A percentile compares a stretch with the other conserved stretches of the same genome.
phyloP scores from a whole-genome alignment of 1,140 invertebrate genomes.

The Callitettix versicolor region DNA sequence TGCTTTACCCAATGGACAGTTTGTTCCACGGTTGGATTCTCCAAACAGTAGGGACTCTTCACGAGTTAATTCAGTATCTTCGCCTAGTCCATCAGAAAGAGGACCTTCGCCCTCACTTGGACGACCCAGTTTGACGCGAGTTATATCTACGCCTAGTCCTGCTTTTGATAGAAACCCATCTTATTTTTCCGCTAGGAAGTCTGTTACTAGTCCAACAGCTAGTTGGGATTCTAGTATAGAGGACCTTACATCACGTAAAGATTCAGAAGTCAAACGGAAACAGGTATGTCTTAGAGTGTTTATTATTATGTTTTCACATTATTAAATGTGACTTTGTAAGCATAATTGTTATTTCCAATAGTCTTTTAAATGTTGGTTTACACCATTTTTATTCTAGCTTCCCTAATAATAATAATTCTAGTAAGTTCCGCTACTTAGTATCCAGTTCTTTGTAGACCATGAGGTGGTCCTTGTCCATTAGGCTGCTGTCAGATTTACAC shows the following conservation, averaged over 20 bases:
- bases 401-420: too few species aligned
- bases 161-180: constrained; percentile 20
- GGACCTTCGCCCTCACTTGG: neutral
- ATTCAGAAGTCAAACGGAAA: constrained; percentile 39
- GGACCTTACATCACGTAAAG: constrained; percentile 31
- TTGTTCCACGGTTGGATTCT: constrained; percentile 1
- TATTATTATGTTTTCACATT: neutral
- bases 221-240: constrained; percentile 22
- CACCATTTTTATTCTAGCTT: too few species aligned
- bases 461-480: too few species aligned
- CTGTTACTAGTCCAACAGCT: constrained; percentile 21
- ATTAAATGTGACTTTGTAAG: too few species aligned
- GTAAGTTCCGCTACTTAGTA: too few species aligned
- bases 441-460: too few species aligned
- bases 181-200: constrained; percentile 4
- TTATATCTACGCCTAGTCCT: constrained; percentile 18
- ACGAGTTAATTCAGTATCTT: neutral
- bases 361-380: too few species aligned
- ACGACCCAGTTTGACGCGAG: neutral
- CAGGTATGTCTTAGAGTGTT: constrained; percentile 23
- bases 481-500: too few species aligned
- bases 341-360: too few species aligned
- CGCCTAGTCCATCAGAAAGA: neutral
- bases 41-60: neutral
- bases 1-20: constrained; percentile 11